Base-by-base conservation (phyloP, 2,113 vertebrate species). In the Hydrolagus affinis region DNA sequence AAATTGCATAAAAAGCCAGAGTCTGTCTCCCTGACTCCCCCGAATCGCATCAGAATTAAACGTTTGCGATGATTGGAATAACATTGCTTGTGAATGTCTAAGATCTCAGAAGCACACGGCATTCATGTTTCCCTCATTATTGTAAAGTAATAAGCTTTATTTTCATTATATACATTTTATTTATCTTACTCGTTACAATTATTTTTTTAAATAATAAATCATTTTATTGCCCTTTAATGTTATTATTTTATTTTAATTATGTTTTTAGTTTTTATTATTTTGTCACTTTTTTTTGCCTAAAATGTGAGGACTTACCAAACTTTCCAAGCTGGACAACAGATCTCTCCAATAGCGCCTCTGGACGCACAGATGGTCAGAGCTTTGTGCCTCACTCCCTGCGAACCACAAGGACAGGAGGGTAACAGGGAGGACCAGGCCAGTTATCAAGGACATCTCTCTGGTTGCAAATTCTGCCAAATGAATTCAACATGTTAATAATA, bases 341-440 rank as follows among this genome's bases (percentile, higher is more conserved):
- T 32, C 60, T 21, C 21, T 66, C 78, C 60, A 83, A 8, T 11
- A 83, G 25, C 15, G 19, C 15, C 78, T 83, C 78, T 17, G 28
- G 60, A 83, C 66, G 23, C 78, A 83, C 15, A 32, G 78, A 28
- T 66, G 60, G 78, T 83, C 78, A 83, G 78, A 21, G 17, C 66
- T 25, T 19, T 83, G 78, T 17, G 23, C 78, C 64, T 25, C 0
- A 60, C 23, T 17, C 3, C 78, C 30, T 64, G 9, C 17, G 10
- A 60, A 66, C 60, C 78, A 66, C 57, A 83, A 60, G 44, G 11
- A 77, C n/a, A 83, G 62, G 14, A 83, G 60, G 6, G n/a, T 14
- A 19, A 80, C 44, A 60, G 44, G 56, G 25, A 83, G 25, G 9
- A 23, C 78, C 15, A 83, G 14, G 28, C 60, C 30, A 4, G n/a